phyloP scores from a whole-genome alignment of 2,113 vertebrate genomes.

The Thermophis baileyi region DNA sequence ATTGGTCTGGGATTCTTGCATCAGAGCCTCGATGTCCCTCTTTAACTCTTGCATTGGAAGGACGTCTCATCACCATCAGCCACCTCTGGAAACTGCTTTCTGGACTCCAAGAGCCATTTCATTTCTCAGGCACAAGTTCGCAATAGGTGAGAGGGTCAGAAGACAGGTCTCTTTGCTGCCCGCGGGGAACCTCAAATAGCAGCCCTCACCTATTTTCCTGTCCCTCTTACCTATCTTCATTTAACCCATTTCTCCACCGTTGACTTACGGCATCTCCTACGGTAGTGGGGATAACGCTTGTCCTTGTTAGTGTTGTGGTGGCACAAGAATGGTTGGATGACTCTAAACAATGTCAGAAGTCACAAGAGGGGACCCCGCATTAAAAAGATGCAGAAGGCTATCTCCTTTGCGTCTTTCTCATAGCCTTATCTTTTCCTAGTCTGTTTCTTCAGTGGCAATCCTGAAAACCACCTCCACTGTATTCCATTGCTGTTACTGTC shows the following conservation, averaged over 20 bases:
- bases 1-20: not conserved
- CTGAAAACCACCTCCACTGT: not conserved
- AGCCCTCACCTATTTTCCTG: too few species aligned
- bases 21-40: not conserved
- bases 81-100: not conserved
- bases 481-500: not conserved
- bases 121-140: not conserved
- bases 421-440: not conserved
- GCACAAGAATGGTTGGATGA: not conserved
- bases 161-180: not conserved
- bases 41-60: not conserved
- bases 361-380: not conserved
- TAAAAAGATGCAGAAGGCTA: not conserved
- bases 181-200: not conserved
- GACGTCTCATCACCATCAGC: not conserved
- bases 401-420: not conserved
- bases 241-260: not conserved
- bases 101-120: not conserved
- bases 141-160: not conserved
- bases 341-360: not conserved
- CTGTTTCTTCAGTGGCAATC: not conserved
- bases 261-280: not conserved
- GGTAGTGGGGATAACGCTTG: not conserved
- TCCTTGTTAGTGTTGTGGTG: not conserved
- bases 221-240: not conserved